Base-by-base conservation (phyloP, 2,888 invertebrate species). In the Hypolimnas misippus region DNA sequence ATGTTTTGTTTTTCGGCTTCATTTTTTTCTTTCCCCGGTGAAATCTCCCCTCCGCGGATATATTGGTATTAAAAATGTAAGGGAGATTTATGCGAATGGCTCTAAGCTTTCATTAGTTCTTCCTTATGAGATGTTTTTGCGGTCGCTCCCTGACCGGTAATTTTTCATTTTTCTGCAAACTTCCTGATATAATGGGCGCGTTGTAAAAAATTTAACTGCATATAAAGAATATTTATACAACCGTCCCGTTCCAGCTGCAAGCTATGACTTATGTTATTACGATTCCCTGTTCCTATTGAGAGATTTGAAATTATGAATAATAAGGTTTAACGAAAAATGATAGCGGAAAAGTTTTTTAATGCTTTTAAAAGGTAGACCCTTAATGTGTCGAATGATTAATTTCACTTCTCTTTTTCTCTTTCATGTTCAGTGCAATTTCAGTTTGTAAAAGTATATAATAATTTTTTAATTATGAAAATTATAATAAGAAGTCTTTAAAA, bases 61-160 rank as follows among this genome's bases (percentile, higher is more conserved):
- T 92, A 92, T 92, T 89, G 91, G 91, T 92, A 92, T 92, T 92
- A 92, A 92, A 92, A 92, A 92, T 92, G 92, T 91, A 92, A 92
- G 83, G 87, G 86, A 91, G 92, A 92, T 92, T 92, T 92, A 92
- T 92, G 91, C 87, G 91, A 89, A 92, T 91, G 86, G 91, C 89
- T 91, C 87, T 92, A 88, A 91, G 92, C 92, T 92, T 92, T 92
- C 92, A 92, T 92, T 92, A 91, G 90, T 86, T 86, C 85, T 87
- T 89, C 86, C 90, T 91, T 90, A 84, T 80, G 87, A 86, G 85
- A 85, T 85, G 87, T 87, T 89, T 84, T 82, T 86, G 89, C 87
- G 89, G 90, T 87, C 85, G 84, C 86, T 86, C 89, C 89, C 89
- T 92, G 92, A 92, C 92, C 92, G 86, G 90, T 86, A 89, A 92